Evolutionary conservation across 2,888 invertebrate species (phyloP), one percentile per base, ranked within the genome.

Genomic region (Adelognathus sp.): DNA sequence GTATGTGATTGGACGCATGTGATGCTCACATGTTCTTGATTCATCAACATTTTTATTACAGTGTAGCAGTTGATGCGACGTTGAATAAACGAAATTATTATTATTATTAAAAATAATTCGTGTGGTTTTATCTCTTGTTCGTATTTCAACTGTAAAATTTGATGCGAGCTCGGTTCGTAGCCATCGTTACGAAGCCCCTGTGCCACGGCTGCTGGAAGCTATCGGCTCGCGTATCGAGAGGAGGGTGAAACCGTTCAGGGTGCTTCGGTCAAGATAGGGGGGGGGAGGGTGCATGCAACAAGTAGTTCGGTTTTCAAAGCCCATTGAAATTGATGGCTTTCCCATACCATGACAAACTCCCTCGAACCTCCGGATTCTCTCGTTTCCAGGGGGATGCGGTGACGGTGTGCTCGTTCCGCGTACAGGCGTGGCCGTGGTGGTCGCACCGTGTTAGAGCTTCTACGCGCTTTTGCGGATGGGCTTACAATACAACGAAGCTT

Each of bases 281-380:
- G 82, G 66, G 83, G 83, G 84, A 80, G 81, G 71, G 79, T 80
- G 84, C 86, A 89, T 89, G 91, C 91, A 91, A 91, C 91, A 91
- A 91, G 91, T 91, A 88, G 91, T 91, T 91, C 89, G 91, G 91
- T 91, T 91, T 91, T 91, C 91, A 91, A 91, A 91, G 91, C 90
- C 91, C 91, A 91, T 91, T 91, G 90, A 91, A 91, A 91, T 91
- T 91, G 91, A 91, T 91, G 91, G 91, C 90, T 91, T 91, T 91
- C 91, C 91, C 91, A 91, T 91, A 90, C 91, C 90, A 88, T 88
- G 87, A 85, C 85, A 83, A 83, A 86, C 83, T 83, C 84, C 82
- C 81, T 78, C 81, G 70, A 73, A 70, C 70, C 85, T 85, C 83
- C 84, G 79, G 80, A 71, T 79, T 82, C 80, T 41, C 67, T 70